A percentile compares a stretch with the other conserved stretches of the same genome.
Conservation (phyloP, 2,113 vertebrate genomes). For the Hippotragus niger region DNA sequence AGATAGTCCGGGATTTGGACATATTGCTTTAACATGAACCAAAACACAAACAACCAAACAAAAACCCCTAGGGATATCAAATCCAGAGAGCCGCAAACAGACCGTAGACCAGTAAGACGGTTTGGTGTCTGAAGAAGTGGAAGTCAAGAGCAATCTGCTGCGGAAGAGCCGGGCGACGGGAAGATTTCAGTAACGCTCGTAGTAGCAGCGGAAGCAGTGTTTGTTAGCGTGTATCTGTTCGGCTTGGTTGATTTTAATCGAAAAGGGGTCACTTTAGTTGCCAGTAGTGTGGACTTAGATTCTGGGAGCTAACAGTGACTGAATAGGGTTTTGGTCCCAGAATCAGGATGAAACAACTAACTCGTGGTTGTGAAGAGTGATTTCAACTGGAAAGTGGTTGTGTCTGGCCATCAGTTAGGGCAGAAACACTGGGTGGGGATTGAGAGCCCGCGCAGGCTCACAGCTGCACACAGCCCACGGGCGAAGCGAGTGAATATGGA, state of each 20-base stretch:
- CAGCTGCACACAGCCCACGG: background rate
- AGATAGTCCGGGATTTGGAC: background rate
- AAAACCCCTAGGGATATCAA: background rate
- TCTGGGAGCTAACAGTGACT: background rate
- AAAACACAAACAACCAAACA: background rate
- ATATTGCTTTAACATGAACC: background rate
- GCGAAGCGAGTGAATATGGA: background rate
- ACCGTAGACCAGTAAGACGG: background rate
- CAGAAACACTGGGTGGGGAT: background rate
- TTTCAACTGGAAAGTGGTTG: constrained; percentile 4
- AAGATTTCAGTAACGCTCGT: background rate
- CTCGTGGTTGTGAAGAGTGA: background rate
- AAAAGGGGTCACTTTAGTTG: background rate
- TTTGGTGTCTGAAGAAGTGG: background rate
- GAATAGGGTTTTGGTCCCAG: background rate
- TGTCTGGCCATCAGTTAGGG: background rate
- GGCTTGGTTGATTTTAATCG: background rate
- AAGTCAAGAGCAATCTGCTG: background rate
- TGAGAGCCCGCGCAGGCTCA: background rate
- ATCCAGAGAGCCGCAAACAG: background rate
- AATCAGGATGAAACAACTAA: background rate
- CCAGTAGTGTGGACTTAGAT: background rate
- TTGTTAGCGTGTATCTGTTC: background rate
- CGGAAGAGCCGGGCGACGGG: background rate
- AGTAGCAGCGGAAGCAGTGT: rapidly evolving